Evolutionary conservation across 2,888 invertebrate genomes (phyloP), one percentile per base, ranked within the genome.

Genomic region (Aradus depressus): DNA sequence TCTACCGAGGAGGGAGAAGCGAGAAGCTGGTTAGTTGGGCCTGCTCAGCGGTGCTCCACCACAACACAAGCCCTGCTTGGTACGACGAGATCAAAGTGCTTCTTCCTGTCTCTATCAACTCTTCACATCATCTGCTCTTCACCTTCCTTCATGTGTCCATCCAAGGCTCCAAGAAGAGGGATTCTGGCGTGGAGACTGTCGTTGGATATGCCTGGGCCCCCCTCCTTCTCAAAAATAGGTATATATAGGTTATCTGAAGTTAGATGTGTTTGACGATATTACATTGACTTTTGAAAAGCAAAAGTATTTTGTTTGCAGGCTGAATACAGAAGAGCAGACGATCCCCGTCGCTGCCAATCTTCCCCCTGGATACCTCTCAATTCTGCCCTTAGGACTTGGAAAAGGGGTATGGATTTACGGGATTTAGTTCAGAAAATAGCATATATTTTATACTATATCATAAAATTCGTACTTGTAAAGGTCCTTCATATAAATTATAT

Each of bases 181-280:
- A 84, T 59, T 76, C 80, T 26, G 79, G 80, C 52, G 75, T 84
- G 14, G 88, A 88, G 66, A 84, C 79, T 58, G 81, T 88, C 61
- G 87, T 96, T 48, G 97, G 97, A 55, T 95, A 88, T 68, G 82
- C 95, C 1, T 98, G 96, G 96, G 70, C 88, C 54, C 90, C 95
- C 1, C 71, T 97, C 35, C 70, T 92, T 45, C 75, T 77, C 58
- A 90, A 86, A 68, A 89, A 87, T 55, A 69, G 74, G 75, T 74
- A 62, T 60, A 65, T 53, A 21, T 41, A n/a, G n/a, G 14, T 26
- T 26, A 34, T 28, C 18, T 32, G 19, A 32, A 38, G 26, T 10
- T 19, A 19, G n/a, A 37, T 31, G 26, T 4, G 12, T 10, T 31
- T n/a, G 10, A 51, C 18, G 18, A 38, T 28, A 26, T 22, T 23